A percentile compares a stretch with the other conserved stretches of the same genome.
phyloP scores from a whole-genome alignment of 2,113 vertebrate genomes.

The Delphinapterus leucas region DNA sequence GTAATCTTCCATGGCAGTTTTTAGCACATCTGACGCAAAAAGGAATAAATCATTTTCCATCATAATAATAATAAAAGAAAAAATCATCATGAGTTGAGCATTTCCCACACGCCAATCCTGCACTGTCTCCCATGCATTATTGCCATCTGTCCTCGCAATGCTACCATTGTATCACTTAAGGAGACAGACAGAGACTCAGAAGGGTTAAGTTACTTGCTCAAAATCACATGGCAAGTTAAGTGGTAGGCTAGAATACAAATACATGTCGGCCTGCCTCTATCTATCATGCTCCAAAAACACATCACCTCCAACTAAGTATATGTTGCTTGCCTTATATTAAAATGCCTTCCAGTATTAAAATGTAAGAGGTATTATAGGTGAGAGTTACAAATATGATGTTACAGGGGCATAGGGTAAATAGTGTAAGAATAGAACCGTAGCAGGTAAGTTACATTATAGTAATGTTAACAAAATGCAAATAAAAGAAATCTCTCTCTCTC shows the following conservation, averaged over 20 bases:
- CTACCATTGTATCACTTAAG: not conserved
- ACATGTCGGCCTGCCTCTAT: not conserved
- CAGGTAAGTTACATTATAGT: not conserved
- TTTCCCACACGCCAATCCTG: not conserved
- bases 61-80: not conserved
- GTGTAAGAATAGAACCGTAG: not conserved
- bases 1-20: constrained; percentile 39
- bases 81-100: not conserved
- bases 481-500: not conserved
- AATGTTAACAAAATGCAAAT: not conserved
- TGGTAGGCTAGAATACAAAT: not conserved
- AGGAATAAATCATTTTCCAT: constrained; percentile 43
- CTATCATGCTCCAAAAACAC: not conserved
- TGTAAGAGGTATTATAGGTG: not conserved
- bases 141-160: not conserved
- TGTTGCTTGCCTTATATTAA: not conserved
- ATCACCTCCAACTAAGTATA: not conserved
- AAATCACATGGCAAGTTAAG: not conserved
- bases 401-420: too few relatives aligned
- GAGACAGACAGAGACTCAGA: not conserved
- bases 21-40: constrained; percentile 48
- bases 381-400: not conserved
- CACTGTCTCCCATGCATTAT: not conserved
- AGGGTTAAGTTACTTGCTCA: not conserved
- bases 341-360: not conserved